Evolutionary conservation across 2,888 invertebrate species (phyloP), one percentile per base, ranked within the genome.

Genomic region (Latheticus oryzae): DNA sequence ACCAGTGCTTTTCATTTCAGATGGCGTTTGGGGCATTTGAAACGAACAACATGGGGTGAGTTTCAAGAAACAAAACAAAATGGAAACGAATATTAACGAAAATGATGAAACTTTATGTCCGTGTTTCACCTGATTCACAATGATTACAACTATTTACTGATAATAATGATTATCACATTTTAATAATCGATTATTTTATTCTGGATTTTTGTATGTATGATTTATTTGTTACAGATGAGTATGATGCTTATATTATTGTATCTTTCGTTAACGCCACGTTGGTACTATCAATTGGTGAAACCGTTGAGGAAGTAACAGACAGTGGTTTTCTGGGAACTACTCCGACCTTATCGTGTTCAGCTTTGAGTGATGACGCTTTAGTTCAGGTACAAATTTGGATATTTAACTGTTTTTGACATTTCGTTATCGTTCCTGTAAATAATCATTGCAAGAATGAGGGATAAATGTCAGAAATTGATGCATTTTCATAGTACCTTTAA

Each of bases 221-320:
- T 61, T 81, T 85, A 81, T 82, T 84, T 85, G 82, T 90, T 90
- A 67, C 90, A 97, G 97, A 98, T 84, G 93, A 94, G 78, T 97
- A 85, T 84, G 99, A 99, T 85, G 95, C 98, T 47, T 99, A 98
- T 85, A 99, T 99, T 85, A 96, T 99, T 79, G 99, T 99, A 72
- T 99, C 99, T 42, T 99, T 99, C 89, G 93, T 97, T 63, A 93
- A 92, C 78, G 99, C 99, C 68, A 99, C 99, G 8, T 87, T 99
- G 74, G 99, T 99, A 64, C 85, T 99, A 73, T 97, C 97, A 70
- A 99, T 99, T 77, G 99, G 99, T 67, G 99, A 99, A 80, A 99
- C 98, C 7, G 99, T 99, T n/a, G 99, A 99, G 80, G 99, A 99
- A 89, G 99, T 99, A 13, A 97, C 98, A 0, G 99, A 99, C 80